A percentile compares a stretch with the other conserved stretches of the same genome.
Conservation (phyloP, 2,888 invertebrate species). For the Eristalinus aeneus region DNA sequence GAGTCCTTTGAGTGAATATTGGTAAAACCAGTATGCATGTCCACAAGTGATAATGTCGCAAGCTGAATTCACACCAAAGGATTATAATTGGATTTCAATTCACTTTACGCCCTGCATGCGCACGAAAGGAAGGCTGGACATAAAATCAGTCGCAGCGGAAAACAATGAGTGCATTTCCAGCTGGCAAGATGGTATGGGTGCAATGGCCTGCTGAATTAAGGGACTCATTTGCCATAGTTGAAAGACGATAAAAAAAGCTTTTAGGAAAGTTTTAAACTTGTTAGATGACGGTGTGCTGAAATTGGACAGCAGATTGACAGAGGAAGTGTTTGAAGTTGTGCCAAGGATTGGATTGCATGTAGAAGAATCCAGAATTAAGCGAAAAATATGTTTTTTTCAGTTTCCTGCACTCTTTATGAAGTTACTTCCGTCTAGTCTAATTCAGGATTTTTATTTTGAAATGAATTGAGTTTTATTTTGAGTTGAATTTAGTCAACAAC, state of each 20-base stretch:
- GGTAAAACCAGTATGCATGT: neutral
- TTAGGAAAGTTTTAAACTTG: conserved; percentile 1
- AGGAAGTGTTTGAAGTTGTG: neutral
- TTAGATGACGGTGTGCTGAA: neutral
- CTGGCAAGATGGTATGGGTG: neutral
- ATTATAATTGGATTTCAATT: conserved; percentile 61
- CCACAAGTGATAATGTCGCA: conserved; percentile 31
- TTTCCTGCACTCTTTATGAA: no score
- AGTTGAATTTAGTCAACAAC: neutral
- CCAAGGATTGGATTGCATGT: no score
- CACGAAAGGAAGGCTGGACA: neutral
- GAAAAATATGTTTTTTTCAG: no score
- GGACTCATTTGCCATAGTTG: neutral
- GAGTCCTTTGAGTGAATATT: conserved; percentile 36
- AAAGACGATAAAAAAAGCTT: conserved; percentile 9
- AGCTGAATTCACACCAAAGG: conserved; percentile 35
- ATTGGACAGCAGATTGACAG: neutral
- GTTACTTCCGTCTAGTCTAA: no score
- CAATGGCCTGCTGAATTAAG: neutral
- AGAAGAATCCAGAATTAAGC: no score
- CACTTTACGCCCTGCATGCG: neutral
- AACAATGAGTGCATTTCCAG: conserved; percentile 18
- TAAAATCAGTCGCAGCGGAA: neutral
- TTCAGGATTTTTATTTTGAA: no score
- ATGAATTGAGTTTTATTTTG: no score